Base-by-base conservation (phyloP, 2,113 vertebrate genomes). In the Peromyscus leucopus region DNA sequence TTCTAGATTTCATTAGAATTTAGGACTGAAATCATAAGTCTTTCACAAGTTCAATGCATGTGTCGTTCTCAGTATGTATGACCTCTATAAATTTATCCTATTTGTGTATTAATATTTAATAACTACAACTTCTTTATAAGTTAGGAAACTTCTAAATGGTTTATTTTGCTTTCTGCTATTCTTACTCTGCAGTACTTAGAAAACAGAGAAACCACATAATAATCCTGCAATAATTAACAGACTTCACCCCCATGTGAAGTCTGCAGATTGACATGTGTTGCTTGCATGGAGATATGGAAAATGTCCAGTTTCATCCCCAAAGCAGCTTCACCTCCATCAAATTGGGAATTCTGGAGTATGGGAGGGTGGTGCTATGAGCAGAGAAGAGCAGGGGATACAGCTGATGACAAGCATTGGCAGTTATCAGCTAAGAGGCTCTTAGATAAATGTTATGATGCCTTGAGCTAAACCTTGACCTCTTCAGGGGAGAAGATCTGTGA, bases 51-150 rank as follows among this genome's bases (percentile, higher is more conserved):
- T 59, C 80, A 36, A 63, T 67, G 75, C 13, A 83, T 36, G 36
- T 31, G 28, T 95, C 17, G 82, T 82, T 94, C 28, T 94, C 80
- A 80, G 24, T 36, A 82, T 24, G 24, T 36, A 82, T 24, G 69
- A 28, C 12, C 65, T 21, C 48, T 69, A 17, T 69, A 42, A 87
- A 63, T 83, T 76, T 57, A 51, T 59, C 84, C 59, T 69, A 48
- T 57, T 95, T 93, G 75, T 33, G 1, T 46, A 28, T 96, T 57
- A 94, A 85, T 95, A 94, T 90, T 42, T 84, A 39, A 87, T 26
- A 84, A 24, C 6, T 16, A 26, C 36, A 87, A 8, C 1, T 92
- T 96, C 39, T 83, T 93, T 83, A 5, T n/a, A 86, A 92, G 85
- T 76, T 48, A 61, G 12, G 71, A 67, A 12, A 65, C 0, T 79